Evolutionary conservation across 2,113 vertebrate genomes (phyloP), one percentile per base, ranked within the genome.

Genomic region (Burhinus bistriatus): DNA sequence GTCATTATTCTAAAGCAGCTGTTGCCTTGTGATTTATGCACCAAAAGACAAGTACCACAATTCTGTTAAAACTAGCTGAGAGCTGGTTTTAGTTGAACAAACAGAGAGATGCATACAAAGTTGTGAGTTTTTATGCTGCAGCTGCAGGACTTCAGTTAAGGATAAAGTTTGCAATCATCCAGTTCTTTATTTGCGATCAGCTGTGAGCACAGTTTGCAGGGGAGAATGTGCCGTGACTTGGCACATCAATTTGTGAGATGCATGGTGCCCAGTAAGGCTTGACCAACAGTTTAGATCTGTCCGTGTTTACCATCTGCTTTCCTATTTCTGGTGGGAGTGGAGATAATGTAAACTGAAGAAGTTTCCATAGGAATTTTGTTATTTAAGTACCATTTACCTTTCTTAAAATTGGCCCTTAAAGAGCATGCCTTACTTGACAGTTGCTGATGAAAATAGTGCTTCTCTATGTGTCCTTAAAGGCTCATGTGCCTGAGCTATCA

Each of bases 371-470:
- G 27, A 57, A 6, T 64, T 92, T 88, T 71, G 25, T 66, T 76
- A 61, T n/a, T 65, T 59, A 44, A 81, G 16, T 58, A 17, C 15
- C 36, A 42, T 83, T 73, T 85, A 57, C 32, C n/a, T 55, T 32
- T 81, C n/a, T 73, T 64, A 36, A 89, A 90, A 86, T n/a, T 81
- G 16, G 23, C 40, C 65, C 51, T 69, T 75, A 61, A 91, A 82
- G 64, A 55, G 21, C 42, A 83, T 81, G 69, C n/a, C 42, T 91
- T 87, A 51, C 27, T 62, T 85, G 42, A 76, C 2, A 70, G 69
- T 19, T 96, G 69, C 65, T 73, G 17, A 54, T 84, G 87, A 95
- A 88, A 80, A 96, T 82, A 93, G 64, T 52, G 7, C 40, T 90
- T 6, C 11, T 49, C 47, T 54, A 0, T 65, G 30, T 84, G 66